These are phyloP conservation scores for Chaenodraco wilsoni DNA, from an alignment of 2,797 vertebrate genomes.

Conservation along the genomic window DNA sequence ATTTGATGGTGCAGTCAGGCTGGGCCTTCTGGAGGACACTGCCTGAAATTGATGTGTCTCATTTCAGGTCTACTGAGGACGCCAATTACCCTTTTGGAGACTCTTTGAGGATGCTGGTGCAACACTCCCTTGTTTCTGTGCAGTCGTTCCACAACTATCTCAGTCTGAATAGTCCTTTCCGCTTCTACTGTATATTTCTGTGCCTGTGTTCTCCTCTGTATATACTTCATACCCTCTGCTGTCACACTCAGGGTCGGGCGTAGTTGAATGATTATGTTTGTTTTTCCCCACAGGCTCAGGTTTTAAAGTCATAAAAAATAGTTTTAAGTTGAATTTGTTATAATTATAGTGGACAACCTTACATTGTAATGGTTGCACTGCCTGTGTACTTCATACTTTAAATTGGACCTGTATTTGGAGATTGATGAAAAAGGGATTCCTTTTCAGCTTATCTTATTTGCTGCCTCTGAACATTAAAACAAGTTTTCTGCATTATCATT, in stretches of 20 bases:
- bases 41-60: conserved; percentile 82
- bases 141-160: not conserved
- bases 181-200: not conserved
- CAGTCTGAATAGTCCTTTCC: conserved; percentile 10
- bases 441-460: not conserved
- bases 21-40: conserved; percentile 75
- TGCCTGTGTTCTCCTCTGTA: not conserved
- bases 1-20: conserved; percentile 80
- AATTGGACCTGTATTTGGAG: not conserved
- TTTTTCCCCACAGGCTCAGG: not conserved
- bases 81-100: conserved; percentile 81
- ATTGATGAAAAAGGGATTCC: not conserved
- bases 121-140: conserved; percentile 49
- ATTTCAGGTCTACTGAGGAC: conserved; percentile 79
- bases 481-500: not conserved
- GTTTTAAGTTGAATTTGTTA: conserved; percentile 2
- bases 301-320: not conserved
- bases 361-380: conserved; percentile 8
- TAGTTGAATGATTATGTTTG: not conserved
- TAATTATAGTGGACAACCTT: not conserved
- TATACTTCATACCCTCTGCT: conserved; percentile 6
- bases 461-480: not conserved
- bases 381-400: not conserved
- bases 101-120: conserved; percentile 69
- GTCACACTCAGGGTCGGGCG: not conserved